Evolutionary conservation across 2,113 vertebrate species (phyloP).

Genomic region (Dasyurus viverrinus): DNA sequence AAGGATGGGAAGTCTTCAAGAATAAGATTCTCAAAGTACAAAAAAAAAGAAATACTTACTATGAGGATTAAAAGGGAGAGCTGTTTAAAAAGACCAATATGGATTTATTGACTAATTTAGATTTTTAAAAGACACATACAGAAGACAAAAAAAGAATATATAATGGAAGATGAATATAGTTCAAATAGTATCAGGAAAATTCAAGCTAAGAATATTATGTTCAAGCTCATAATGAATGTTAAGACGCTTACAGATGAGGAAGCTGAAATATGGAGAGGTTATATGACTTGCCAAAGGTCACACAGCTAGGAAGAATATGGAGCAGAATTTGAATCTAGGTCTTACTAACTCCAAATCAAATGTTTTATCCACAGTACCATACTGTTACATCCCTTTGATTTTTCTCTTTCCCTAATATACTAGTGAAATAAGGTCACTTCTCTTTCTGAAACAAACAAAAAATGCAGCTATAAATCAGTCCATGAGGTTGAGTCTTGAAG

Average conservation of each 20-base stretch:
- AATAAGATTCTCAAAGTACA: not conserved
- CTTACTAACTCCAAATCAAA: too few relatives aligned
- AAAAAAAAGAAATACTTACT: not conserved
- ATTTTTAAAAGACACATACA: not conserved
- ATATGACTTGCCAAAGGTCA: not conserved
- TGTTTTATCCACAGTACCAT: too few relatives aligned
- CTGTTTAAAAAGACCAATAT: not conserved
- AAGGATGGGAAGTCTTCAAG: not conserved
- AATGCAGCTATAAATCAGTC: not conserved
- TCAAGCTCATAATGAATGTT: not conserved
- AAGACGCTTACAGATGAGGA: not conserved
- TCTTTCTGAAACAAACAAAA: not conserved
- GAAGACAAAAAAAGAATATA: not conserved
- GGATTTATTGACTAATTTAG: not conserved
- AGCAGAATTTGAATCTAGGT: too few relatives aligned
- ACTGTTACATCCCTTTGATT: not conserved
- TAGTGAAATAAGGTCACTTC: not conserved
- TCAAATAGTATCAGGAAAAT: not conserved
- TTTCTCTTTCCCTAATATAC: not conserved
- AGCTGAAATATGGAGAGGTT: too few relatives aligned
- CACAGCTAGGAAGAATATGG: too few relatives aligned
- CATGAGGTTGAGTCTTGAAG: not conserved
- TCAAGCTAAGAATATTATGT: not conserved
- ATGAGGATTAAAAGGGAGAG: not conserved
- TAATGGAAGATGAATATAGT: not conserved